Evolutionary conservation across 2,113 vertebrate genomes (phyloP).

Genomic region (Solea senegalensis): DNA sequence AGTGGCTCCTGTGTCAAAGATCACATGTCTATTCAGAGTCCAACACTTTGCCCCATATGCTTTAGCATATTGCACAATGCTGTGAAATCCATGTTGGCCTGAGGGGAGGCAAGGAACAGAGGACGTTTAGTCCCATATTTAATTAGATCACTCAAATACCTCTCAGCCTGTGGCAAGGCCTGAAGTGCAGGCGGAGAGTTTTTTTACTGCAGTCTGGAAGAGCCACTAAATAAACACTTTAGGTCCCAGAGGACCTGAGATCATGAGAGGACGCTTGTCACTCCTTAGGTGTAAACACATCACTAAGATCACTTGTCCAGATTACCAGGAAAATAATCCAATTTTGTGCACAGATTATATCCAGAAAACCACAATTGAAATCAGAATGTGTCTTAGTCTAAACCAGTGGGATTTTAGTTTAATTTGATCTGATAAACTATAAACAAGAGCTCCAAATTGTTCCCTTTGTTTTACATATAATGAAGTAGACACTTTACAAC

Average conservation of each 20-base stretch:
- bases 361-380: too few species aligned
- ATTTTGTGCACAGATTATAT: too few species aligned
- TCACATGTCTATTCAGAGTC: conserved; percentile 60
- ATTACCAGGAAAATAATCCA: neutral
- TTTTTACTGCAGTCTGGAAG: conserved; percentile 89
- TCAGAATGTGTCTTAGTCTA: too few species aligned
- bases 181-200: conserved; percentile 73
- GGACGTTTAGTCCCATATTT: conserved; percentile 83
- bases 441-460: too few species aligned
- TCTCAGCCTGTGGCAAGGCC: conserved; percentile 76
- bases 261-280: conserved; percentile 87
- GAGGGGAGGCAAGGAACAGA: conserved; percentile 82
- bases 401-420: too few species aligned
- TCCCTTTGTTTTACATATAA: too few species aligned
- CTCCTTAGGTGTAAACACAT: conserved; percentile 82
- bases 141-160: conserved; percentile 93
- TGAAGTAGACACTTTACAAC: too few species aligned
- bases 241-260: conserved; percentile 89
- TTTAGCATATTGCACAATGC: conserved; percentile 76
- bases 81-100: conserved; percentile 77
- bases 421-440: too few species aligned
- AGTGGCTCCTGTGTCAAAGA: conserved; percentile 67
- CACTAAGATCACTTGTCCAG: conserved; percentile 11
- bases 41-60: conserved; percentile 58
- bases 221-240: conserved; percentile 92